A percentile compares a stretch with the other conserved stretches of the same genome.
These are phyloP conservation scores for Carapus acus DNA, from an alignment of 2,797 vertebrate species.

Conservation along the genomic window DNA sequence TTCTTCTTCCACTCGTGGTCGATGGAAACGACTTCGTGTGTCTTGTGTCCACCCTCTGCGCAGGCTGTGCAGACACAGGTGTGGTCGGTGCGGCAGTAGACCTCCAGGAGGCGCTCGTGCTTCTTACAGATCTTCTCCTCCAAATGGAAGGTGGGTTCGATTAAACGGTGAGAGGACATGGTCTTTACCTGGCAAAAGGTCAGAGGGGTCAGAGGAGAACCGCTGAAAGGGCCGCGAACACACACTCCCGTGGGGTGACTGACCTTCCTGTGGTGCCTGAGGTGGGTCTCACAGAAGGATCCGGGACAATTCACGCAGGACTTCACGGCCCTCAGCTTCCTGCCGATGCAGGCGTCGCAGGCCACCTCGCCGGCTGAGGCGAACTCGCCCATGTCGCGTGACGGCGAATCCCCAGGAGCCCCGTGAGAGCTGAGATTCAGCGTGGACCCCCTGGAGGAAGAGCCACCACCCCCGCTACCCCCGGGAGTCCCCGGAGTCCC, in stretches of 20 bases:
- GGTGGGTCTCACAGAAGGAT: slow-evolving; percentile 72
- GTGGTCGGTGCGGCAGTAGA: slow-evolving; percentile 73
- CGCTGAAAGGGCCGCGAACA: too few species aligned
- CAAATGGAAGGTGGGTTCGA: slow-evolving; percentile 69
- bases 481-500: background rate
- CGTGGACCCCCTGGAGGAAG: slow-evolving; percentile 15
- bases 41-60: slow-evolving; percentile 61
- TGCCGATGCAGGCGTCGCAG: slow-evolving; percentile 74
- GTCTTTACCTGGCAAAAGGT: slow-evolving; percentile 51
- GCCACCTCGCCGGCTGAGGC: slow-evolving; percentile 68
- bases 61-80: slow-evolving; percentile 67
- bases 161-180: slow-evolving; percentile 64
- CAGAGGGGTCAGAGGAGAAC: background rate
- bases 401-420: background rate
- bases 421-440: slow-evolving; percentile 23
- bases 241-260: too few species aligned
- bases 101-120: slow-evolving; percentile 71
- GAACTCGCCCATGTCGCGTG: slow-evolving; percentile 54
- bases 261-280: slow-evolving; percentile 70
- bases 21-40: slow-evolving; percentile 65
- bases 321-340: slow-evolving; percentile 74
- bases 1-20: slow-evolving; percentile 76
- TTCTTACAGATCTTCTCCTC: slow-evolving; percentile 75
- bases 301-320: slow-evolving; percentile 73
- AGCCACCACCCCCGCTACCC: background rate